Percentiles rank a stretch among this genome's conserved stretches.
Conservation (phyloP, 2,888 invertebrate species). For the Drosophila nigritarsus region DNA sequence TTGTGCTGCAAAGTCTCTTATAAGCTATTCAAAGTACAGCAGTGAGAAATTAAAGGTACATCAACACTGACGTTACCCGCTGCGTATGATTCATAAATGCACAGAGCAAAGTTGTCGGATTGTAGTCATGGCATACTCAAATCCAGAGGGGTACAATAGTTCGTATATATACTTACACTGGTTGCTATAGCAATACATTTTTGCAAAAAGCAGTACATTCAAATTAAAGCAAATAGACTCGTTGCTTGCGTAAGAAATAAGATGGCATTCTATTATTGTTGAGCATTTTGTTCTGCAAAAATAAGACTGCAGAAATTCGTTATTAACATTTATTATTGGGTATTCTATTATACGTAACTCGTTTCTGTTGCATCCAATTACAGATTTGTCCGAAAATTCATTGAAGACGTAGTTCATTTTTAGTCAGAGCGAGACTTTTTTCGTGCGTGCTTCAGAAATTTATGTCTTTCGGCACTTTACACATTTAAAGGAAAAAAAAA, state of each 20-base stretch:
- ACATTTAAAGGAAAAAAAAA: background rate
- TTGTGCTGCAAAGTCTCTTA: slow-evolving; percentile 7
- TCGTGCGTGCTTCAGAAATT: background rate
- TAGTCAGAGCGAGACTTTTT: background rate
- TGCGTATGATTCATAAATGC: slow-evolving; percentile 44
- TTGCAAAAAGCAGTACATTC: background rate
- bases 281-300: background rate
- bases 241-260: background rate
- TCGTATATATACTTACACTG: background rate
- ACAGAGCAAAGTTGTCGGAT: background rate
- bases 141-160: background rate
- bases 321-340: background rate
- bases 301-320: background rate
- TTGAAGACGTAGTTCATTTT: background rate
- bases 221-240: background rate
- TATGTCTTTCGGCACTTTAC: background rate
- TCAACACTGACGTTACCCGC: slow-evolving; percentile 21
- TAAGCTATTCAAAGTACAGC: slow-evolving; percentile 17
- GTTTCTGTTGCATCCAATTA: background rate
- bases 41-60: slow-evolving; percentile 36
- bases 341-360: background rate
- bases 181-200: background rate
- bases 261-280: background rate
- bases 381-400: background rate
- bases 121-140: background rate